Percentiles rank a stretch among this genome's conserved stretches.
phyloP scores from a whole-genome alignment of 2,113 vertebrate species.

The Pseudorhombus dupliciocellatus region DNA sequence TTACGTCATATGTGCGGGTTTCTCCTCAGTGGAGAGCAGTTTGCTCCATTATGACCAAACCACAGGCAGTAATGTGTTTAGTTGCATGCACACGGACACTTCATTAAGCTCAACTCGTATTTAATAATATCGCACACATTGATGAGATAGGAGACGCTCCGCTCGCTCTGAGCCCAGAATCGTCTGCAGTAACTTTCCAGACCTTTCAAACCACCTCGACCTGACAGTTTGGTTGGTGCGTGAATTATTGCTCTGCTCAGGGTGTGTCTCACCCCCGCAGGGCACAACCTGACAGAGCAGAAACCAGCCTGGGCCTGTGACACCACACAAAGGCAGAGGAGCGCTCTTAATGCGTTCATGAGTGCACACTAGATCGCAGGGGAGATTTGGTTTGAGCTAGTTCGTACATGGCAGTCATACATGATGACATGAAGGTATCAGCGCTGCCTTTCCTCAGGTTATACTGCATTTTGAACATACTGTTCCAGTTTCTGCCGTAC shows the following conservation, averaged over 20 bases:
- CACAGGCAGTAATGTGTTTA: background rate
- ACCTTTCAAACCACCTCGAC: background rate
- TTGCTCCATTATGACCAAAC: background rate
- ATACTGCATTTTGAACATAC: constrained; percentile 23
- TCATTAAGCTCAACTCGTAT: background rate
- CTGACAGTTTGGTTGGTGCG: background rate
- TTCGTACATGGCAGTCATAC: constrained; percentile 5
- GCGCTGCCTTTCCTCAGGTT: background rate
- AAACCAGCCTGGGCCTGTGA: constrained; percentile 52
- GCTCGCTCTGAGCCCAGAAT: background rate
- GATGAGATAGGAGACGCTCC: background rate
- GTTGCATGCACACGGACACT: background rate
- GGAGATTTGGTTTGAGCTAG: constrained; percentile 13
- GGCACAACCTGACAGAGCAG: background rate
- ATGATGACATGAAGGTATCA: constrained; percentile 38
- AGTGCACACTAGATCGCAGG: accelerated
- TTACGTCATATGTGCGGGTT: background rate
- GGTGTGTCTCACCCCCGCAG: constrained; percentile 45
- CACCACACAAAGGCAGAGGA: constrained; percentile 9
- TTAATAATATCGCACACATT: background rate
- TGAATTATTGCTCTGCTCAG: background rate
- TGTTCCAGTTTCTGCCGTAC: constrained; percentile 7
- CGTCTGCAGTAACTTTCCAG: constrained; percentile 40
- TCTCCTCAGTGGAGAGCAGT: background rate
- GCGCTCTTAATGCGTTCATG: background rate